These are phyloP conservation scores for Drosophila pectinifera DNA, from an alignment of 1,140 invertebrate species.

Conservation along the genomic window DNA sequence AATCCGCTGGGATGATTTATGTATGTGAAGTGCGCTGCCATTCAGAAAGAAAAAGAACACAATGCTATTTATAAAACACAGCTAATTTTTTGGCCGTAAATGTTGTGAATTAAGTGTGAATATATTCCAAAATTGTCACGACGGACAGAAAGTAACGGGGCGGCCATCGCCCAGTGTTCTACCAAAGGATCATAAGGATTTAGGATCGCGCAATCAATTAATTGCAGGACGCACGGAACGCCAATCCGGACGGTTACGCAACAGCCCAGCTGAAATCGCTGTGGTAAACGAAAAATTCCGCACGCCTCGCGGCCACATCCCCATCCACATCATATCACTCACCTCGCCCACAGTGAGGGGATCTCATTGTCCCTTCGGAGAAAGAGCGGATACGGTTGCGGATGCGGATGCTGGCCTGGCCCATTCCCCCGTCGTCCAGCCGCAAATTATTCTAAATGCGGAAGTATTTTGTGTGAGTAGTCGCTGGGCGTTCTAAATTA, in stretches of 20 bases:
- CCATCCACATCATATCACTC: constrained; percentile 25
- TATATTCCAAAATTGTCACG: constrained; percentile 54
- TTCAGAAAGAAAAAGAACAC: constrained; percentile 66
- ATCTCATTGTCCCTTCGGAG: constrained; percentile 21
- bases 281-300: constrained; percentile 63
- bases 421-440: constrained; percentile 68
- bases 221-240: constrained; percentile 18
- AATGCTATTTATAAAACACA: constrained; percentile 84
- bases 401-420: constrained; percentile 48
- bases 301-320: constrained; percentile 35
- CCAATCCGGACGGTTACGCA: constrained; percentile 60
- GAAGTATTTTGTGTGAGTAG: constrained; percentile 75
- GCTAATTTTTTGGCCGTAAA: constrained; percentile 77
- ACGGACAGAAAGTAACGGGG: constrained; percentile 23
- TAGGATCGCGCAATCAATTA: neutral
- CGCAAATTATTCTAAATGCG: constrained; percentile 75
- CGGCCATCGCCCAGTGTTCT: neutral
- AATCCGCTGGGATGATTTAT: constrained; percentile 42
- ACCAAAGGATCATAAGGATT: constrained; percentile 2
- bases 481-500: constrained; percentile 45
- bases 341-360: neutral
- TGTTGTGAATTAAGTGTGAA: constrained; percentile 60
- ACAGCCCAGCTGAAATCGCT: constrained; percentile 61
- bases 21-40: constrained; percentile 67
- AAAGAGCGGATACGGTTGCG: constrained; percentile 43